A percentile compares a stretch with the other conserved stretches of the same genome.
phyloP scores from a whole-genome alignment of 2,797 vertebrate species.

The Staurois parvus region DNA sequence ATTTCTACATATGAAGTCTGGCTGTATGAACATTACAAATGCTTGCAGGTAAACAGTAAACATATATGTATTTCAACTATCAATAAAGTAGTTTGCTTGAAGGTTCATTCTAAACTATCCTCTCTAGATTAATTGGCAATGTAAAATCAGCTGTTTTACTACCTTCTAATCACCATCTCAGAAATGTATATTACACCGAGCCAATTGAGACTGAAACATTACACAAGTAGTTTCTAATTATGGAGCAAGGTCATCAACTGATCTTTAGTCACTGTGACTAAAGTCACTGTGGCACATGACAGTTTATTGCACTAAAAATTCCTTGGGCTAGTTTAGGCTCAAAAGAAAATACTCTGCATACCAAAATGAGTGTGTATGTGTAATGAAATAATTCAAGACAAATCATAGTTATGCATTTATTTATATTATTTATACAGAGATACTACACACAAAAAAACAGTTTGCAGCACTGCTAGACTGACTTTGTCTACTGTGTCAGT shows the following conservation, averaged over 20 bases:
- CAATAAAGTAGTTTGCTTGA: too few species aligned
- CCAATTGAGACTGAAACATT: conserved; percentile 75
- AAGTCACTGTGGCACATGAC: conserved; percentile 15
- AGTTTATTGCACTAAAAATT: conserved; percentile 13
- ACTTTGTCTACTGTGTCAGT: neutral
- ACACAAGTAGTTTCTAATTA: conserved; percentile 72
- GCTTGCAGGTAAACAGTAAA: too few species aligned
- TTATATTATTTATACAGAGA: neutral
- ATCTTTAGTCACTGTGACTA: conserved; percentile 62
- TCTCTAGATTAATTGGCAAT: too few species aligned
- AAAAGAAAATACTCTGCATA: neutral
- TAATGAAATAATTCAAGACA: neutral
- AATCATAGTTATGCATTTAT: neutral
- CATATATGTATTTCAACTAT: too few species aligned
- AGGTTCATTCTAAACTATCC: too few species aligned
- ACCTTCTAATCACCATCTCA: too few species aligned
- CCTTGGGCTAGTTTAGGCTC: neutral
- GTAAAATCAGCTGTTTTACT: too few species aligned
- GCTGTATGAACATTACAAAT: too few species aligned
- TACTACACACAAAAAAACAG: neutral
- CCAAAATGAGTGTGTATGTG: neutral
- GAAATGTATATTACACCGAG: conserved; percentile 24
- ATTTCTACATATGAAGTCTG: too few species aligned
- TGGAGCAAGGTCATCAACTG: conserved; percentile 71
- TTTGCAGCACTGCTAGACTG: neutral